Base-by-base conservation (phyloP, 2,888 invertebrate species). In the Epistrophella euchroma region DNA sequence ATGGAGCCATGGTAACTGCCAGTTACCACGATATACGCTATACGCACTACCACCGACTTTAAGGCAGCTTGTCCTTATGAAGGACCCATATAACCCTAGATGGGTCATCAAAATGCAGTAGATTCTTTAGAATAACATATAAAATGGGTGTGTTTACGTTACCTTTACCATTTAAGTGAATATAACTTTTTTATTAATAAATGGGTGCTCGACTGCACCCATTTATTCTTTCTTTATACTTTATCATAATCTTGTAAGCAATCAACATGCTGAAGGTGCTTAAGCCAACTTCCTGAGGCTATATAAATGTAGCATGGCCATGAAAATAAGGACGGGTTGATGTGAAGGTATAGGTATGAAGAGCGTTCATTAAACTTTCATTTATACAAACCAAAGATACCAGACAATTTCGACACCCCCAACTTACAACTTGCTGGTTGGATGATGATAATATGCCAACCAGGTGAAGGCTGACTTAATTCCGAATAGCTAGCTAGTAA, bases 151-250 rank as follows among this genome's bases (percentile, higher is more conserved):
- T 77, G 82, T 78, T 82, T 71, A 82, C 25, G 82, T 78, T 77
- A 74, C 71, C 74, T 71, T 77, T 2, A 10, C 28, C 62, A 70
- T 76, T 85, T 76, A 66, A 72, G 71, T 56, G 71, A 64, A 70
- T 74, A 82, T 78, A 71, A 77, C 78, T 86, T 82, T 86, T 82
- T 86, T 86, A 82, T 82, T 77, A 82, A n/a, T n/a, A n/a, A n/a
- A n/a, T n/a, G n/a, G n/a, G n/a, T 70, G 73, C 58, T 73, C 66
- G 77, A 78, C 86, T 86, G 86, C 82, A 78, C 82, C 82, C 77
- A 55, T 52, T 1, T 58, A 13, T 28, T 45, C n/a, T 32, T 64
- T 64, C 40, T 40, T 62, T 43, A 47, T 45, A 52, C 58, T 22
- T 55, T 77, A 55, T 85, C 62, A 52, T 85, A 68, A 85, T 85